Evolutionary conservation across 2,888 invertebrate genomes (phyloP), one percentile per base, ranked within the genome.

Genomic region (Tricholauxania praeusta): DNA sequence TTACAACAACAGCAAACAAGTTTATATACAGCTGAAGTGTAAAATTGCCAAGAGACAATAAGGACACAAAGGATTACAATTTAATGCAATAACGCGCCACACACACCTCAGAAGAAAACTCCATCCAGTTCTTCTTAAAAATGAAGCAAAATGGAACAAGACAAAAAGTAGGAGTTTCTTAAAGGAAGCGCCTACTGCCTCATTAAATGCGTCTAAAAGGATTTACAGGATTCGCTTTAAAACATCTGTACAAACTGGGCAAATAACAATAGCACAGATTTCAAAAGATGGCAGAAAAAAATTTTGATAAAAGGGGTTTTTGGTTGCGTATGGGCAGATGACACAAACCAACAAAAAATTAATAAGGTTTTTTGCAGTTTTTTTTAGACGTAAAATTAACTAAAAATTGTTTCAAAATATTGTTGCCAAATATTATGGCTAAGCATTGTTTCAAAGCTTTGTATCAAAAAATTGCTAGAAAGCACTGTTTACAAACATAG

Each of bases 161-260:
- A 80, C 79, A 79, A 73, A 79, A 79, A 79, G 79, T 78, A 80
- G 84, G 85, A 82, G 85, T 81, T 79, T 77, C 85, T 74, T 48
- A 74, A 74, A 82, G 85, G 85, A 84, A 85, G 85, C 84, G 84
- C 83, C 85, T 84, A 78, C 79, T 79, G 79, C 62, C 52, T 62
- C 53, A 63, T 70, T 70, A 63, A 39, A 39, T n/a, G 48, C 19
- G 28, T n/a, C 53, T 22, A 55, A 19, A 52, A 39, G 62, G 62
- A 63, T 63, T 53, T 51, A 22, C 65, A 64, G 65, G 55, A 52
- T 28, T 15, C 22, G 15, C 12, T 8, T 53, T 53, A n/a, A 12
- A 28, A 60, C 68, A 69, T 60, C 60, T 63, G 63, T 63, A 47
- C 60, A n/a, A 63, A 63, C 48, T 52, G 60, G 68, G 51, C 19